Evolutionary conservation across 2,797 vertebrate species (phyloP), one percentile per base, ranked within the genome.

Genomic region (Eulemur albifrons): DNA sequence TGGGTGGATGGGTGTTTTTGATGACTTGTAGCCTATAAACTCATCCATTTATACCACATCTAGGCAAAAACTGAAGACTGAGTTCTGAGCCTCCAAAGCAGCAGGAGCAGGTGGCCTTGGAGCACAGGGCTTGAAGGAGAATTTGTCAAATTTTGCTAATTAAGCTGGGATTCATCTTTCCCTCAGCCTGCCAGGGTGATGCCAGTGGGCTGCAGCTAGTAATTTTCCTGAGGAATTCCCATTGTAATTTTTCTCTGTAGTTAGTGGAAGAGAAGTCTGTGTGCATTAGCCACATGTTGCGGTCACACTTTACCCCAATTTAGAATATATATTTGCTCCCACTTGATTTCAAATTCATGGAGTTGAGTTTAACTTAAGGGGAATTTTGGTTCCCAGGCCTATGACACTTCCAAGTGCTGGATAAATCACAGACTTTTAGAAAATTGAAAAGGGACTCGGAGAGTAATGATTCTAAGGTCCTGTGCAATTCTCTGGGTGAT

Each of bases 91-190:
- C 38, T 90, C 14, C 3, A 32, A 94, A 73, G 32, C 30, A 65
- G 35, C 14, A 90, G 90, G 67, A 95, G 59, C 87, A 96, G 88
- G 43, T 96, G 50, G 48, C 5, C 25, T 91, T 89, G 67, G 25
- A 63, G 61, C 40, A 40, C 45, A 88, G 81, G 82, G 82, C 83
- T 59, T 70, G 3, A 81, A 35, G 85, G 93, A 96, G 45, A 89
- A 86, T 76, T 81, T 91, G 93, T 87, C 82, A 96, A 81, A 81
- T 91, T 95, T 97, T 91, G 40, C 83, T 98, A 97, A 97, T 97
- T 97, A 97, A 83, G 40, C 75, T 96, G 97, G 79, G 93, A 95
- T 77, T 61, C 45, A 63, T 77, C 14, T 57, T 23, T 94, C 75
- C 69, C 86, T 92, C 65, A 79, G 69, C 90, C 82, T 92, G 50